Conservation (phyloP, 2,888 invertebrate genomes). For the Euspilapteryx auroguttella region DNA sequence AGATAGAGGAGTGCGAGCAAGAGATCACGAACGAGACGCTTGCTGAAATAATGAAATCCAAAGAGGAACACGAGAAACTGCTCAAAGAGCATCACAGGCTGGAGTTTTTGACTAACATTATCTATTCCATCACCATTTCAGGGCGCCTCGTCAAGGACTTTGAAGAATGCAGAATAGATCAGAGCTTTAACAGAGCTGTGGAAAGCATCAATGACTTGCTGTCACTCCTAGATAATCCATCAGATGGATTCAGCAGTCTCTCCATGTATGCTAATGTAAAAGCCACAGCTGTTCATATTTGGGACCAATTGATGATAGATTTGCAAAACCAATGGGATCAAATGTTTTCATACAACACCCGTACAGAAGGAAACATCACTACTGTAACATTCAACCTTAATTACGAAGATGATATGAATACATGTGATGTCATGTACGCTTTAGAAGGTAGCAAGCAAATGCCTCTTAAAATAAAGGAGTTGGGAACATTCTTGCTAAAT, state of each 20-base stretch:
- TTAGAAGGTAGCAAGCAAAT: conserved; percentile 37
- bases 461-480: conserved; percentile 47
- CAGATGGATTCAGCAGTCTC: conserved; percentile 48
- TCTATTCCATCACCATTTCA: conserved; percentile 29
- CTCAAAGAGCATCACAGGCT: conserved; percentile 58
- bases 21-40: conserved; percentile 66
- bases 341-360: conserved; percentile 38
- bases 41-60: conserved; percentile 62
- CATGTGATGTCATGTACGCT: conserved; percentile 33
- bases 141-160: conserved; percentile 31
- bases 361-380: conserved; percentile 18
- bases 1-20: conserved; percentile 55
- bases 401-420: conserved; percentile 19
- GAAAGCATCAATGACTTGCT: conserved; percentile 49
- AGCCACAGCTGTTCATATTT: conserved; percentile 35
- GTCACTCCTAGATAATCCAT: conserved; percentile 35
- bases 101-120: conserved; percentile 54
- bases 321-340: conserved; percentile 48
- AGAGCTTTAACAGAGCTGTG: conserved; percentile 41
- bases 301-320: conserved; percentile 42
- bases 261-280: conserved; percentile 51
- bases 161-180: conserved; percentile 26
- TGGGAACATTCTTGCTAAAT: conserved; percentile 61
- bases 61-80: conserved; percentile 61
- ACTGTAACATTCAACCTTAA: conserved; percentile 31